These are phyloP conservation scores for Orthosia gracilis DNA, from an alignment of 2,888 invertebrate genomes.

Conservation along the genomic window DNA sequence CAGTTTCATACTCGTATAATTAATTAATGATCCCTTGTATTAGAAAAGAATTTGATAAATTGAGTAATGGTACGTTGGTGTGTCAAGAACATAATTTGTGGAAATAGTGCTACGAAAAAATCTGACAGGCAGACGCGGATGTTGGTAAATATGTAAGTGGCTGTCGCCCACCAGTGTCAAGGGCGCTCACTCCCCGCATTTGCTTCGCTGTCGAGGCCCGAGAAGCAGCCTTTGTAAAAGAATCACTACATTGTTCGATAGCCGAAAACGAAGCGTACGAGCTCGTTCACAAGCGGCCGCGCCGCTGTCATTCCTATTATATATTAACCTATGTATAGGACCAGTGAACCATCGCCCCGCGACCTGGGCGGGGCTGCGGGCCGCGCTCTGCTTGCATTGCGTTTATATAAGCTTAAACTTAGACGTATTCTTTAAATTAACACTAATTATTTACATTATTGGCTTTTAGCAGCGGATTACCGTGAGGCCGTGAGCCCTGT, in stretches of 20 bases:
- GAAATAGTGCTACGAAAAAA: slow-evolving; percentile 38
- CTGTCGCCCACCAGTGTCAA: slow-evolving; percentile 82
- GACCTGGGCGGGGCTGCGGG: slow-evolving; percentile 70
- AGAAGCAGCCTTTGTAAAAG: slow-evolving; percentile 69
- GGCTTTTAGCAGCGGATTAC: slow-evolving; percentile 64
- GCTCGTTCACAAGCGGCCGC: slow-evolving; percentile 66
- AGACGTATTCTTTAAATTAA: slow-evolving; percentile 74
- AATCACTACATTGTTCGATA: slow-evolving; percentile 68
- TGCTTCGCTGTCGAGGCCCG: slow-evolving; percentile 62
- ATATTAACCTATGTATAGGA: slow-evolving; percentile 14
- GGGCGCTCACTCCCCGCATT: slow-evolving; percentile 76
- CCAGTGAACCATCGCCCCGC: slow-evolving; percentile 57
- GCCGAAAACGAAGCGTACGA: slow-evolving; percentile 64
- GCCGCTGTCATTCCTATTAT: not conserved
- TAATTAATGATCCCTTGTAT: slow-evolving; percentile 42
- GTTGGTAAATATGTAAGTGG: slow-evolving; percentile 79
- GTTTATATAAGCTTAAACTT: slow-evolving; percentile 73
- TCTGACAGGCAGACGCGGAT: slow-evolving; percentile 60
- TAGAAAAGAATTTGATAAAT: slow-evolving; percentile 38
- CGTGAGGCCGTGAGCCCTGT: slow-evolving; percentile 65
- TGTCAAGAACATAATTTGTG: slow-evolving; percentile 44
- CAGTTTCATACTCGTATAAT: slow-evolving; percentile 31
- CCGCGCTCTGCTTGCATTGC: slow-evolving; percentile 68
- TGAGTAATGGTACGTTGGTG: slow-evolving; percentile 29
- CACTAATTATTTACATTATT: slow-evolving; percentile 74